Percentiles rank a stretch among this genome's conserved stretches.
phyloP scores from a whole-genome alignment of 2,888 invertebrate genomes.

The Stramonita haemastoma region DNA sequence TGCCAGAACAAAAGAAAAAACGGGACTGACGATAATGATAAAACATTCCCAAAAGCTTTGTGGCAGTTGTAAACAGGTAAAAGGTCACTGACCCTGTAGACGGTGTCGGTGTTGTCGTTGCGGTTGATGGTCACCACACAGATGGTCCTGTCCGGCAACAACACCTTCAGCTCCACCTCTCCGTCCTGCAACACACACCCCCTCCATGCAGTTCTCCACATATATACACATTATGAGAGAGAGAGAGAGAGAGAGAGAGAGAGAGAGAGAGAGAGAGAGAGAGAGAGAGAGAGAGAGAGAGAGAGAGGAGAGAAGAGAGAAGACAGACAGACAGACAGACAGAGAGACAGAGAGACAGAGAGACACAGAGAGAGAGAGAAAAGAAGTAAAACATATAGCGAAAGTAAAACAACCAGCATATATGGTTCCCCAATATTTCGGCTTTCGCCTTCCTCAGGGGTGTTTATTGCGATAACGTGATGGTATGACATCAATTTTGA shows the following conservation, averaged over 20 bases:
- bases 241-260: too few relatives aligned
- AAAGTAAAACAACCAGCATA: too few relatives aligned
- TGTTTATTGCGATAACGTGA: too few relatives aligned
- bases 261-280: too few relatives aligned
- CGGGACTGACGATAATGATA: too few relatives aligned
- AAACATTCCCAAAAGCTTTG: too few relatives aligned
- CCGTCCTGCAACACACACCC: slow-evolving; percentile 43
- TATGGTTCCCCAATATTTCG: too few relatives aligned
- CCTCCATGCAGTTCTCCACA: neutral
- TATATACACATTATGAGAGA: neutral
- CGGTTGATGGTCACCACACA: slow-evolving; percentile 92
- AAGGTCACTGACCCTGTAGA: slow-evolving; percentile 82
- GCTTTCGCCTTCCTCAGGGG: too few relatives aligned
- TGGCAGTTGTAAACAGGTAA: too few relatives aligned
- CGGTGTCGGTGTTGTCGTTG: slow-evolving; percentile 92
- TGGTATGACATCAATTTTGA: too few relatives aligned
- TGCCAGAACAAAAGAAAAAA: too few relatives aligned
- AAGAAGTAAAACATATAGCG: too few relatives aligned
- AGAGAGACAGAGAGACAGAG: neutral
- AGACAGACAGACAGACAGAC: neutral
- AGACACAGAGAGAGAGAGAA: neutral
- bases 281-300: neutral
- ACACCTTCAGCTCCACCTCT: slow-evolving; percentile 83
- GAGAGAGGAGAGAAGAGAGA: neutral
- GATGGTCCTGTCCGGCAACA: slow-evolving; percentile 94